Evolutionary conservation across 2,888 invertebrate species (phyloP).

Genomic region (Hirtodrosophila duncani): DNA sequence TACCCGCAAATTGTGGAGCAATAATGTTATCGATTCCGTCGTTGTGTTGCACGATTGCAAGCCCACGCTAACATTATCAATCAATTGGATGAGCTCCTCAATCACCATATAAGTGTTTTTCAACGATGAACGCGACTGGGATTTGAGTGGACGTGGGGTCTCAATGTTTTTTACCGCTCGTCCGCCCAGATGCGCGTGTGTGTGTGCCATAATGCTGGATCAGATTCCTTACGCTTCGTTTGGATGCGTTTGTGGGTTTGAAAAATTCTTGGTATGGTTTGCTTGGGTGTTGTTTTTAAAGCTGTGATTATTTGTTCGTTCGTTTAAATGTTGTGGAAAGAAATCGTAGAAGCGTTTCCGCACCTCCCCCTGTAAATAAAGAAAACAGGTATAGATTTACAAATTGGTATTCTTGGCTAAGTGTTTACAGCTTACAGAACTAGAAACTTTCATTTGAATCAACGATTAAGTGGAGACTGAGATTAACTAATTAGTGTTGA

Average conservation of each 20-base stretch:
- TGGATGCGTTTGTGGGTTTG: slow-evolving; percentile 15
- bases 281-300: not conserved
- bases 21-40: slow-evolving; percentile 86
- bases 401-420: not conserved
- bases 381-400: not conserved
- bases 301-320: slow-evolving; percentile 27
- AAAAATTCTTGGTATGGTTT: slow-evolving; percentile 18
- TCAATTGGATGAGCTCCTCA: slow-evolving; percentile 89
- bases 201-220: slow-evolving; percentile 78
- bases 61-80: slow-evolving; percentile 88
- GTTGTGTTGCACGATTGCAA: slow-evolving; percentile 85
- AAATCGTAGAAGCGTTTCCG: slow-evolving; percentile 75
- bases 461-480: not conserved
- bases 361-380: slow-evolving; percentile 77
- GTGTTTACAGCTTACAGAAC: no score
- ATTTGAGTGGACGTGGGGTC: slow-evolving; percentile 86
- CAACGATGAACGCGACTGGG: slow-evolving; percentile 79
- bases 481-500: no score
- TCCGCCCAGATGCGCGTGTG: slow-evolving; percentile 83
- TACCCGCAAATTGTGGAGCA: slow-evolving; percentile 89
- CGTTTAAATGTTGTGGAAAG: slow-evolving; percentile 51
- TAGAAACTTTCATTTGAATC: not conserved
- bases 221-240: slow-evolving; percentile 9
- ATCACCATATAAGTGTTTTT: slow-evolving; percentile 80
- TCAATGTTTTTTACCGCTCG: slow-evolving; percentile 86